Conservation (phyloP, 2,113 vertebrate species). For the Silurus glanis region DNA sequence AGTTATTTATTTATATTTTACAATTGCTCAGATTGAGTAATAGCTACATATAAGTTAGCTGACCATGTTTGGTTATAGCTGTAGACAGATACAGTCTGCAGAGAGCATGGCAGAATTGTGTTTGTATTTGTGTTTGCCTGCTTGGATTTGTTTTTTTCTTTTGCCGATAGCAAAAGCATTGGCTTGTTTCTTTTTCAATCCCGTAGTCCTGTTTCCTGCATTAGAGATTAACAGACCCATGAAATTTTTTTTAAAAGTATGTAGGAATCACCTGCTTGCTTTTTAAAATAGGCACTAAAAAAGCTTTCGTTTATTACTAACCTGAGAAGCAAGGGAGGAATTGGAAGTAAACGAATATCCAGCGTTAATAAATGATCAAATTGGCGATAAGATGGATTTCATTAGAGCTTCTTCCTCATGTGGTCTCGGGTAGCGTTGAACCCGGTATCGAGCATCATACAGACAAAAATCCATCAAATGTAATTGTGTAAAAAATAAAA, state of each 20-base stretch:
- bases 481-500: background rate
- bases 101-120: background rate
- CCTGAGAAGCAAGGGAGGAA: background rate
- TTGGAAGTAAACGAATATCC: background rate
- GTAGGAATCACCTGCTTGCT: background rate
- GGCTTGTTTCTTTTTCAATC: background rate
- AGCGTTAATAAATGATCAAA: background rate
- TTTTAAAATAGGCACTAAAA: background rate
- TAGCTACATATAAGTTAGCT: too few species aligned
- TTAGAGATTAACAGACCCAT: background rate
- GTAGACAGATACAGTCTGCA: too few species aligned
- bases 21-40: too few species aligned
- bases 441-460: background rate
- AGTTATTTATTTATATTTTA: background rate
- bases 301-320: too few species aligned
- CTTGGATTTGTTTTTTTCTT: background rate
- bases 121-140: background rate
- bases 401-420: background rate
- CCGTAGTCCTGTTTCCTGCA: background rate
- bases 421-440: background rate
- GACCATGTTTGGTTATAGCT: too few species aligned
- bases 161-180: background rate
- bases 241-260: background rate
- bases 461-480: background rate
- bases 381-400: background rate